Evolutionary conservation across 64 coral and sea anemone species (phyloP).

Genomic region (Astreopora myriophthalma): DNA sequence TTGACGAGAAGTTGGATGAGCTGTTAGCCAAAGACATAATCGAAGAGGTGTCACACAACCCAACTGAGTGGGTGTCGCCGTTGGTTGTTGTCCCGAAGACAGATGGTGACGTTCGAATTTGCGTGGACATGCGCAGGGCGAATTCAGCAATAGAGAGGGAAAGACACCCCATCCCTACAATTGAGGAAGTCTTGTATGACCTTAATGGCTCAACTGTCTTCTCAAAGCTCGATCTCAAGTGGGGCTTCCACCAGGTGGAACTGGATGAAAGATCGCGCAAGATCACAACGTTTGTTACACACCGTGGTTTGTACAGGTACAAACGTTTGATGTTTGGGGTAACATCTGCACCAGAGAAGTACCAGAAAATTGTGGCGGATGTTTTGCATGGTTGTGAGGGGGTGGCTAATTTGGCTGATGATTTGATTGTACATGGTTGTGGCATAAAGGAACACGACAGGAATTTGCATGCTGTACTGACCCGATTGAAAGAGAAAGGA

Average conservation of each 20-base stretch:
- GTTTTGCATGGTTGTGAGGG: conserved; percentile 11
- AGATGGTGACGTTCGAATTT: neutral
- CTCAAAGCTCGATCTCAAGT: neutral
- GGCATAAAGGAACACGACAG: neutral
- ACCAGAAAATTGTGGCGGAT: neutral
- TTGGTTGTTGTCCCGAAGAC: neutral
- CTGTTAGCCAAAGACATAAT: too few relatives aligned
- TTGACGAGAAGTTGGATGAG: too few relatives aligned
- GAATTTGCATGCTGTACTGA: neutral
- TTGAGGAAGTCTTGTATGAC: too few relatives aligned
- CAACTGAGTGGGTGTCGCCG: neutral
- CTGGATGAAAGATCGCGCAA: neutral
- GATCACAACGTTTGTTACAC: neutral
- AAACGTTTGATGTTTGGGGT: neutral
- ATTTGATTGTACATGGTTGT: conserved; percentile 20
- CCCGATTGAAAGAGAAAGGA: neutral
- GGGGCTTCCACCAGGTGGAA: neutral
- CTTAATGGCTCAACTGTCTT: neutral
- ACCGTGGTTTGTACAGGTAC: neutral
- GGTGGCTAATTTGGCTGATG: neutral
- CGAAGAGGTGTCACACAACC: too few relatives aligned
- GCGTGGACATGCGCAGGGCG: too few relatives aligned
- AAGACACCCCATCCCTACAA: too few relatives aligned
- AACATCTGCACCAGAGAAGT: too few relatives aligned
- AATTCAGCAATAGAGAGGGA: too few relatives aligned